A percentile compares a stretch with the other conserved stretches of the same genome.
These are phyloP conservation scores for Fringilla coelebs DNA, from an alignment of 2,797 vertebrate genomes.

Conservation along the genomic window DNA sequence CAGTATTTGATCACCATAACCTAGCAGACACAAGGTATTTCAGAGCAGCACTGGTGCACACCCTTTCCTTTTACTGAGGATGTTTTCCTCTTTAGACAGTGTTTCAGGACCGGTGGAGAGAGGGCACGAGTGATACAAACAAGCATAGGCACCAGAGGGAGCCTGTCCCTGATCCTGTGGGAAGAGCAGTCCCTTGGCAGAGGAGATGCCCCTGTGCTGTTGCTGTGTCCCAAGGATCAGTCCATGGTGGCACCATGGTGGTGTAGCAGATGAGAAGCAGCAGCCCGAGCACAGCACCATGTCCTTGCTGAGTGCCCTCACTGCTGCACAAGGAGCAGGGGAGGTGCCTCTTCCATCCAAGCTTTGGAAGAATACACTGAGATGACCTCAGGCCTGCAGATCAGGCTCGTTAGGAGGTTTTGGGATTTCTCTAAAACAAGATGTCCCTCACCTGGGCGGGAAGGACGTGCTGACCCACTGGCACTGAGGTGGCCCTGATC, in stretches of 20 bases:
- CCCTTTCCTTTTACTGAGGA: neutral
- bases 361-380: neutral
- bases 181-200: neutral
- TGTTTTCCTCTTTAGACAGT: neutral
- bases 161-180: neutral
- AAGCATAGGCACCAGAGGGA: neutral
- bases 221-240: neutral
- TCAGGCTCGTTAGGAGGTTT: neutral
- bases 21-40: neutral
- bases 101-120: neutral
- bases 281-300: neutral
- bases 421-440: neutral
- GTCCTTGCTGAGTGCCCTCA: fast-evolving
- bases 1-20: neutral
- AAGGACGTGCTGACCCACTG: fast-evolving
- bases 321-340: neutral
- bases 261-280: neutral
- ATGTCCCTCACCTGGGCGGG: neutral
- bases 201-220: neutral
- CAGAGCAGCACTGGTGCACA: neutral
- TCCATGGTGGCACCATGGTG: neutral
- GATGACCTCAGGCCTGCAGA: neutral
- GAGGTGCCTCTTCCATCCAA: neutral
- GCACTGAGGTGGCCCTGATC: neutral
- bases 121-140: neutral